Conservation (phyloP, 2,797 vertebrate species). For the Spinus olivaceus region DNA sequence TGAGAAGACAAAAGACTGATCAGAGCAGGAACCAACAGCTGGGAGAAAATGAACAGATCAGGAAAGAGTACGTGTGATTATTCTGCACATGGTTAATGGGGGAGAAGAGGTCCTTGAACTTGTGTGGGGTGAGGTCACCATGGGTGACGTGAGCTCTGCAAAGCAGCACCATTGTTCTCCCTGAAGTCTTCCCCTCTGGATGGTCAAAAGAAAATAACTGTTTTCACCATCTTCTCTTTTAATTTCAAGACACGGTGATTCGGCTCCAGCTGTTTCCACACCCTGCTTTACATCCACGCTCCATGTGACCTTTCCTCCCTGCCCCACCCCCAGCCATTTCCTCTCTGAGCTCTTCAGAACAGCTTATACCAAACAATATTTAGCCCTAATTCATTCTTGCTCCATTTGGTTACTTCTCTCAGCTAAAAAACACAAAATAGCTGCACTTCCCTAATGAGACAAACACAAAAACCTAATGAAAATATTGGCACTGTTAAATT, state of each 20-base stretch:
- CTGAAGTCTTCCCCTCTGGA: slow-evolving; percentile 28
- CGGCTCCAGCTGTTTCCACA: slow-evolving; percentile 51
- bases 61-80: slow-evolving; percentile 20
- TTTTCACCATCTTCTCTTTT: slow-evolving; percentile 57
- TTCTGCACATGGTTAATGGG: slow-evolving; percentile 6
- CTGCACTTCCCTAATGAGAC: slow-evolving; percentile 43
- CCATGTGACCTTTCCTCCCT: slow-evolving; percentile 50
- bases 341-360: slow-evolving; percentile 57
- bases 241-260: slow-evolving; percentile 61
- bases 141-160: neutral
- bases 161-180: slow-evolving; percentile 43
- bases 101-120: slow-evolving; percentile 52
- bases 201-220: slow-evolving; percentile 23
- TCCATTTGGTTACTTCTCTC: slow-evolving; percentile 37
- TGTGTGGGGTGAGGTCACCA: slow-evolving; percentile 25
- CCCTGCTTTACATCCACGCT: slow-evolving; percentile 45
- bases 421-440: slow-evolving; percentile 52
- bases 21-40: slow-evolving; percentile 41
- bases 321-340: slow-evolving; percentile 26
- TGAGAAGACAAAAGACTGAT: neutral
- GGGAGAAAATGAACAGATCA: slow-evolving; percentile 4
- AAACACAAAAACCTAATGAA: slow-evolving; percentile 60
- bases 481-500: slow-evolving; percentile 43
- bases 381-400: slow-evolving; percentile 55
- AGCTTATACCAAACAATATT: slow-evolving; percentile 52